Conservation (phyloP, 2,797 vertebrate genomes). For the Danionella dracula region DNA sequence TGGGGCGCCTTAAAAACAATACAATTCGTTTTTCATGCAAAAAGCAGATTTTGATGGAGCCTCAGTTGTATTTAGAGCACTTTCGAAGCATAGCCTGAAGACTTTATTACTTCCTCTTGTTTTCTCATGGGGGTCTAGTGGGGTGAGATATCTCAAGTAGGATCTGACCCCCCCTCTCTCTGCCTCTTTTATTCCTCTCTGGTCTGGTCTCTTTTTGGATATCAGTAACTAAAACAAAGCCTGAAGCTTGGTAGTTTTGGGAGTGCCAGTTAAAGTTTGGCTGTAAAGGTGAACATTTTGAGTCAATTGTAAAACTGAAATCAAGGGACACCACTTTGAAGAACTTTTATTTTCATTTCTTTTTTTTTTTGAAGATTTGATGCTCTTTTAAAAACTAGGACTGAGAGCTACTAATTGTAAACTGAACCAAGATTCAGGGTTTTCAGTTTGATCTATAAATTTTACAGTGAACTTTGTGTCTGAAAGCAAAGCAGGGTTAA, state of each 20-base stretch:
- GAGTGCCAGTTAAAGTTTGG: not conserved
- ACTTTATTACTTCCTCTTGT: constrained; percentile 44
- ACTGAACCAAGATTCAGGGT: not conserved
- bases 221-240: constrained; percentile 46
- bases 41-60: not conserved
- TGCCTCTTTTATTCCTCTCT: not conserved
- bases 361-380: too few relatives aligned
- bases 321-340: not conserved
- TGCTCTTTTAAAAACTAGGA: not conserved
- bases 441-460: not conserved
- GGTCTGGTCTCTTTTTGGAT: constrained; percentile 29
- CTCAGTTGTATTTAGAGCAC: not conserved
- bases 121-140: constrained; percentile 29
- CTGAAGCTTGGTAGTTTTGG: not conserved
- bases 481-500: not conserved
- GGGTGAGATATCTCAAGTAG: constrained; percentile 20
- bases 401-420: constrained; percentile 13
- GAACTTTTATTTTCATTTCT: constrained; percentile 2
- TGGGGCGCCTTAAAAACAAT: not conserved
- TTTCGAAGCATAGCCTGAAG: constrained; percentile 44
- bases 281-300: constrained; percentile 7
- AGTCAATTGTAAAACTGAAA: constrained; percentile 6
- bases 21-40: not conserved
- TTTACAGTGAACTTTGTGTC: not conserved
- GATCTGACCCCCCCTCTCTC: constrained; percentile 22